A percentile compares a stretch with the other conserved stretches of the same genome.
These are phyloP conservation scores for Holacanthella duospinosa DNA, from an alignment of 2,888 invertebrate species.

Conservation along the genomic window DNA sequence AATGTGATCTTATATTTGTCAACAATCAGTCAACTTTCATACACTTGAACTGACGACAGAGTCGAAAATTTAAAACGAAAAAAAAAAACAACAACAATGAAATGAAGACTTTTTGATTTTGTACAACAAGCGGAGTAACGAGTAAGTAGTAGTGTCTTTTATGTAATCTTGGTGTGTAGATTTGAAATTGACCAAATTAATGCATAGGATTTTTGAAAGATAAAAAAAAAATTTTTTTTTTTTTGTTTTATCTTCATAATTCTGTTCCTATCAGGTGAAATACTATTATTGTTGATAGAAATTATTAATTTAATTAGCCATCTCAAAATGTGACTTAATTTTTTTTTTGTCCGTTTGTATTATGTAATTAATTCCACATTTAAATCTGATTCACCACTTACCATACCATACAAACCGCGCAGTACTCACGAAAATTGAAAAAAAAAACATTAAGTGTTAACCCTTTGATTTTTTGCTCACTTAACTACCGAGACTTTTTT, in stretches of 20 bases:
- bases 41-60: neutral
- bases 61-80: neutral
- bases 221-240: neutral
- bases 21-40: neutral
- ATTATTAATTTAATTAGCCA: neutral
- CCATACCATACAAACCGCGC: too few relatives aligned
- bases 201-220: neutral
- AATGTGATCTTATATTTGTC: neutral
- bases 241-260: neutral
- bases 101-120: neutral
- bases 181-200: neutral
- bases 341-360: neutral
- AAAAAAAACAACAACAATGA: neutral
- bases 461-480: too few relatives aligned
- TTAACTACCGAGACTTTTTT: too few relatives aligned
- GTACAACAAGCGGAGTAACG: neutral
- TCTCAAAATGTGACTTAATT: neutral
- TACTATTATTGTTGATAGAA: neutral
- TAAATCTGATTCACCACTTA: too few relatives aligned
- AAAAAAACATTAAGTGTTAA: too few relatives aligned
- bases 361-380: too few relatives aligned
- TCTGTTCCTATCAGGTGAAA: neutral
- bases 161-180: neutral
- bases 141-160: neutral
- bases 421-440: too few relatives aligned